A percentile compares a stretch with the other conserved stretches of the same genome.
phyloP scores from a whole-genome alignment of 2,113 vertebrate species.

The Lanius collurio region DNA sequence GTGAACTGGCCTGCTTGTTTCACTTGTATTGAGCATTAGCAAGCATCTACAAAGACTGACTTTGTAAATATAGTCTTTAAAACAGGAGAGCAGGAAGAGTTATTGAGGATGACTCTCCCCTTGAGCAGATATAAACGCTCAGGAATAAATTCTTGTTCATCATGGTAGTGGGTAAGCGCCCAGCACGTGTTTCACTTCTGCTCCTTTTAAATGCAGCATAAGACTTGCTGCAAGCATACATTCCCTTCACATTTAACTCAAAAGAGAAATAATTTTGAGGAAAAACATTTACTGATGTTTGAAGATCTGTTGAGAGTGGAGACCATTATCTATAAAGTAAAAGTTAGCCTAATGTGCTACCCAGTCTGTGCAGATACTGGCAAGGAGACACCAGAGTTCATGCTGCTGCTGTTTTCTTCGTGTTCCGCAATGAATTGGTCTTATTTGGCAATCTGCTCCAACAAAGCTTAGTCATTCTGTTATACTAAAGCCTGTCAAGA shows the following conservation, averaged over 20 bases:
- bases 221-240: accelerated
- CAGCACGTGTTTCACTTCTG: background rate
- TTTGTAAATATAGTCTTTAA: background rate
- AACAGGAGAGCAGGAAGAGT: background rate
- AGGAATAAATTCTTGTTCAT: background rate
- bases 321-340: background rate
- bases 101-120: background rate
- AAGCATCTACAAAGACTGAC: background rate
- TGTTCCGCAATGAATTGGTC: background rate
- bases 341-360: background rate
- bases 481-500: background rate
- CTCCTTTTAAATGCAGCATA: background rate
- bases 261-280: background rate
- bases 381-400: background rate
- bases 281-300: background rate
- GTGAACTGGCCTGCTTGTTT: background rate
- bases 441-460: background rate
- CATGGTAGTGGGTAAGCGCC: background rate
- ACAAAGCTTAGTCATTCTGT: background rate
- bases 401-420: background rate
- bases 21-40: background rate
- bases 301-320: background rate
- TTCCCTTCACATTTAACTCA: background rate
- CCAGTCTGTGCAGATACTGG: background rate
- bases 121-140: background rate